These are phyloP conservation scores for Drosophila acutilabella DNA, from an alignment of 2,888 invertebrate species.

Conservation along the genomic window DNA sequence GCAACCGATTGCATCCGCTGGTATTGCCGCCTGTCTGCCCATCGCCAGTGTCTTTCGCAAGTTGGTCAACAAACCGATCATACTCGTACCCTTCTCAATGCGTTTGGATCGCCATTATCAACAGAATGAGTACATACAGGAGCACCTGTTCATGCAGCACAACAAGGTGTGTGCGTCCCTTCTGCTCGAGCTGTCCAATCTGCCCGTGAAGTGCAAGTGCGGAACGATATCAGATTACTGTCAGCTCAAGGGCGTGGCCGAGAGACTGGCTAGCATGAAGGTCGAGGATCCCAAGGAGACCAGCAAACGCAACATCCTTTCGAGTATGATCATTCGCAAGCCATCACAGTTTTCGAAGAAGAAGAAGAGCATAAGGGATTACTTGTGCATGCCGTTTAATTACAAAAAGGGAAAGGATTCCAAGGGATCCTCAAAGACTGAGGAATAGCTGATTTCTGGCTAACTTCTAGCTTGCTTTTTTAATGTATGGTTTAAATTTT, in stretches of 20 bases:
- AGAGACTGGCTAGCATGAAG: not conserved
- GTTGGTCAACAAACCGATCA: conserved; percentile 33
- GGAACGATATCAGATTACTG: conserved; percentile 41
- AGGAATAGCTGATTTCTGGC: no score
- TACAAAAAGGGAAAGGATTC: not conserved
- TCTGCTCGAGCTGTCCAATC: conserved; percentile 33
- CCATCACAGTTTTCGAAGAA: not conserved
- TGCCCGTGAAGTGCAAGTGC: conserved; percentile 49
- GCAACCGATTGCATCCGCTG: conserved; percentile 22
- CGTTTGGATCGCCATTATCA: conserved; percentile 35
- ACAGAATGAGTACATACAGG: conserved; percentile 46
- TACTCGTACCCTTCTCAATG: conserved; percentile 44
- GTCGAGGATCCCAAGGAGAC: rapidly evolving
- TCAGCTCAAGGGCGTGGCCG: conserved; percentile 30
- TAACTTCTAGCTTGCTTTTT: not conserved
- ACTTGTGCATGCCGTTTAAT: conserved; percentile 1
- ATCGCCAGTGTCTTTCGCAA: conserved; percentile 49
- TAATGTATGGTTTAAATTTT: conserved; percentile 5
- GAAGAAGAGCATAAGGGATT: conserved; percentile 4
- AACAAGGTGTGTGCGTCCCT: conserved; percentile 38
- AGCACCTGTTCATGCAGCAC: conserved; percentile 19
- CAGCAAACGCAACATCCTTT: not conserved
- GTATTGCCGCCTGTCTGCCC: conserved; percentile 36
- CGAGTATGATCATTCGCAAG: not conserved
- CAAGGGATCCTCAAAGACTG: no score